These are phyloP conservation scores for Erythrocercus mccallii DNA, from an alignment of 2,113 vertebrate genomes.

Conservation along the genomic window DNA sequence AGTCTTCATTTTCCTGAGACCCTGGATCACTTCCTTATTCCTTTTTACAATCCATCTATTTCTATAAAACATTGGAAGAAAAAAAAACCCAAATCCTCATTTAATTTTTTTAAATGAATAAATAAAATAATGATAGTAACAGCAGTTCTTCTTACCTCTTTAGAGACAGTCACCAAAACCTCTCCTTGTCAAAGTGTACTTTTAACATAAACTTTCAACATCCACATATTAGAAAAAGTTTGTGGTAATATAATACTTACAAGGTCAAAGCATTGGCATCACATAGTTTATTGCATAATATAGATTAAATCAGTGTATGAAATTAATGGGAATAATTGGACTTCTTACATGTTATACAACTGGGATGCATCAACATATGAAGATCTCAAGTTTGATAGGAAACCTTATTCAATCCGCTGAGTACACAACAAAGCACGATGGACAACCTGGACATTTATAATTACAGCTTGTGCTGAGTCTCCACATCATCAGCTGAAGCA, in stretches of 20 bases:
- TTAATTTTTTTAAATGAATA: background rate
- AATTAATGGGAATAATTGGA: background rate
- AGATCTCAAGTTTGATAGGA: background rate
- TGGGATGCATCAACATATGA: background rate
- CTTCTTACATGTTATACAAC: background rate
- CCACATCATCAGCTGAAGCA: background rate
- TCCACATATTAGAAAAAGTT: background rate
- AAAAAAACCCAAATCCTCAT: fast-evolving
- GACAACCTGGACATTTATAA: background rate
- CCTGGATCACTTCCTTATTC: background rate
- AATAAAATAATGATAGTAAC: background rate
- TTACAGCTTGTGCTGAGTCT: background rate
- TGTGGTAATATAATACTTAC: background rate
- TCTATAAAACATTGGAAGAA: background rate
- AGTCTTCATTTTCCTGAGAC: background rate
- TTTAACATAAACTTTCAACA: background rate
- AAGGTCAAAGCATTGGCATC: background rate
- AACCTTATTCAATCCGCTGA: background rate
- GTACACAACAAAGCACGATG: background rate
- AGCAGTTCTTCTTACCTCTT: background rate
- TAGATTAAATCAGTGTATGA: background rate
- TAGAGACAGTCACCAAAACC: background rate
- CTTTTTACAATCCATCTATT: background rate
- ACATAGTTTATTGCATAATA: background rate
- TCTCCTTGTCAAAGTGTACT: background rate